phyloP scores from a whole-genome alignment of 2,113 vertebrate species.

The Gulo gulo region DNA sequence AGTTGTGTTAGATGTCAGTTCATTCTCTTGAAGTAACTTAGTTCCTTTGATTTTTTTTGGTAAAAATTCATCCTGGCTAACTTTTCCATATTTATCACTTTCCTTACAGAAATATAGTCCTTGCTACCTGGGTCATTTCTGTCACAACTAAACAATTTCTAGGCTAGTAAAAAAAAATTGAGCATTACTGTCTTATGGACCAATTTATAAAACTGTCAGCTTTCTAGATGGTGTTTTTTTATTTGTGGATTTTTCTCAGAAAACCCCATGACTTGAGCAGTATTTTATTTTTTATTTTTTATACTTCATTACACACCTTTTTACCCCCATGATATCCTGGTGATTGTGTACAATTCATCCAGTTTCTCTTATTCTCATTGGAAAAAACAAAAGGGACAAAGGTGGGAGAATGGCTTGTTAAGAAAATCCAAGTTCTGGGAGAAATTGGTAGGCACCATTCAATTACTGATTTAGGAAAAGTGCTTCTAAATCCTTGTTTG shows the following conservation, averaged over 20 bases:
- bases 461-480: slow-evolving; percentile 62
- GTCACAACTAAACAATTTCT: slow-evolving; percentile 59
- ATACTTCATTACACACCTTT: slow-evolving; percentile 40
- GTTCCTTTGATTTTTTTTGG: background rate
- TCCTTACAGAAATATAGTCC: slow-evolving; percentile 42
- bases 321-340: slow-evolving; percentile 36
- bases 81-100: slow-evolving; percentile 40
- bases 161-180: slow-evolving; percentile 41
- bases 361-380: slow-evolving; percentile 59
- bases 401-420: slow-evolving; percentile 9
- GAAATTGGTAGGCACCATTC: slow-evolving; percentile 51
- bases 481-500: slow-evolving; percentile 64
- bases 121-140: slow-evolving; percentile 50
- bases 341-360: slow-evolving; percentile 47
- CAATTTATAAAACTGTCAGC: slow-evolving; percentile 60
- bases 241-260: slow-evolving; percentile 53
- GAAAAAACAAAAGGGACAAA: slow-evolving; percentile 57
- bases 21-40: background rate
- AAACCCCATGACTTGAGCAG: background rate
- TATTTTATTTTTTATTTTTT: background rate
- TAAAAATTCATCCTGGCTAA: background rate
- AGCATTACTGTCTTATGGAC: slow-evolving; percentile 47
- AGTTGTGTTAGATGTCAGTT: background rate
- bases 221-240: slow-evolving; percentile 47
- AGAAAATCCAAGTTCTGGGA: slow-evolving; percentile 65